phyloP scores from a whole-genome alignment of 2,113 vertebrate genomes.

The Perca fluviatilis region DNA sequence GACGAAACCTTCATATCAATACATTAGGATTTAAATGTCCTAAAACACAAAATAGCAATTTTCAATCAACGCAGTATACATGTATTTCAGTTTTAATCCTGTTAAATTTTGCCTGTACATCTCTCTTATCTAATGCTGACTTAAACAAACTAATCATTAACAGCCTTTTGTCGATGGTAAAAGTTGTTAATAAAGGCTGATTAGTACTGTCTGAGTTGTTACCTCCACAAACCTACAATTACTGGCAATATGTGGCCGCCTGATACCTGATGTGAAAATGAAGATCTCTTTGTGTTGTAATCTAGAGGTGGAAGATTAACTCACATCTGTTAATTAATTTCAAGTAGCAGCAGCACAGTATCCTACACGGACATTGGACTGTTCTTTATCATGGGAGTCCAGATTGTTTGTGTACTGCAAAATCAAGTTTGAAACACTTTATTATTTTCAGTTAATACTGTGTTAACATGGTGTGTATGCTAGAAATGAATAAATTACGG shows the following conservation, averaged over 20 bases:
- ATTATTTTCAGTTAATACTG: background rate
- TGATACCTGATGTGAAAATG: background rate
- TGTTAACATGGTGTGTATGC: background rate
- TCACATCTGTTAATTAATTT: background rate
- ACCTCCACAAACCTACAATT: background rate
- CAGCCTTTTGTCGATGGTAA: background rate
- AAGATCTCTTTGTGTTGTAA: background rate
- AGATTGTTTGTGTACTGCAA: background rate
- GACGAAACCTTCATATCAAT: background rate
- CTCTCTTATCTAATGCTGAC: background rate
- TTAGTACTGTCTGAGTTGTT: background rate
- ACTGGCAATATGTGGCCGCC: background rate
- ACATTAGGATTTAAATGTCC: background rate
- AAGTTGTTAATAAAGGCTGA: background rate
- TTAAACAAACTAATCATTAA: background rate
- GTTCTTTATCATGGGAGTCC: background rate
- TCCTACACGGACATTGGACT: background rate
- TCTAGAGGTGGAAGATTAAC: background rate
- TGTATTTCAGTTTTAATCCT: background rate
- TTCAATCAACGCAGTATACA: background rate
- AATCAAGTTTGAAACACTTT: background rate
- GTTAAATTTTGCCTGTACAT: background rate
- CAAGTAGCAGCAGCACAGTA: background rate
- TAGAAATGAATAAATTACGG: background rate
- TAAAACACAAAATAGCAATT: background rate